Percentiles rank a stretch among this genome's conserved stretches.
phyloP scores from a whole-genome alignment of 2,888 invertebrate genomes.

The Synanthedon tipuliformis region DNA sequence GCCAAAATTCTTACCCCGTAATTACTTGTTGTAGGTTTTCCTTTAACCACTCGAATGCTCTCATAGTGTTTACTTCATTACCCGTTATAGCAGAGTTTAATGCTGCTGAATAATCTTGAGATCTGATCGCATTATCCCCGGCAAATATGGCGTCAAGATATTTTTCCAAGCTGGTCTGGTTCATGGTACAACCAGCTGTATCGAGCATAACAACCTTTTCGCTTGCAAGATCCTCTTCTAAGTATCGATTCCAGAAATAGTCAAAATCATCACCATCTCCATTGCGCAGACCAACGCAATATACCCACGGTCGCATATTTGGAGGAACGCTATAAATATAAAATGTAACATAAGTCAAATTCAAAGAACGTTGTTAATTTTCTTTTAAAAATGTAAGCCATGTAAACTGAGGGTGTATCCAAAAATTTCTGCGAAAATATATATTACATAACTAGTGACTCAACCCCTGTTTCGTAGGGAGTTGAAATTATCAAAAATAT shows the following conservation, averaged over 20 bases:
- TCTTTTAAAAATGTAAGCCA: not conserved
- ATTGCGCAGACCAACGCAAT: constrained; percentile 77
- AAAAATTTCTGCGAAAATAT: too few relatives aligned
- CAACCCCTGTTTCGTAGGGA: too few relatives aligned
- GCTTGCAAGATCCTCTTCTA: constrained; percentile 69
- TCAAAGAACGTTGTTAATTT: not conserved
- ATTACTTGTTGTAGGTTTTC: constrained; percentile 23
- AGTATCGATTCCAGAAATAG: constrained; percentile 73
- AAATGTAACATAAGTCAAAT: not conserved
- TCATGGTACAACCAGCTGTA: constrained; percentile 76
- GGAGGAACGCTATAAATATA: constrained; percentile 30
- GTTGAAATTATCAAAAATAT: too few relatives aligned
- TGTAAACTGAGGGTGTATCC: too few relatives aligned
- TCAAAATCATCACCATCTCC: constrained; percentile 75
- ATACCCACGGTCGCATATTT: constrained; percentile 75
- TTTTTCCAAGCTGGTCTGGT: constrained; percentile 36
- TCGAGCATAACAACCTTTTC: constrained; percentile 76
- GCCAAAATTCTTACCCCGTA: constrained; percentile 20
- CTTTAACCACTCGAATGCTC: constrained; percentile 66
- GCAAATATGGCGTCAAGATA: constrained; percentile 36
- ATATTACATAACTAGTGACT: too few relatives aligned
- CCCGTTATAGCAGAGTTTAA: constrained; percentile 61
- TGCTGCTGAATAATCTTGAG: constrained; percentile 49
- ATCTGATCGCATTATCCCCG: constrained; percentile 32
- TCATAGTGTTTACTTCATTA: constrained; percentile 67